Conservation (phyloP, 2,797 vertebrate species). For the Gambusia yucatana region DNA sequence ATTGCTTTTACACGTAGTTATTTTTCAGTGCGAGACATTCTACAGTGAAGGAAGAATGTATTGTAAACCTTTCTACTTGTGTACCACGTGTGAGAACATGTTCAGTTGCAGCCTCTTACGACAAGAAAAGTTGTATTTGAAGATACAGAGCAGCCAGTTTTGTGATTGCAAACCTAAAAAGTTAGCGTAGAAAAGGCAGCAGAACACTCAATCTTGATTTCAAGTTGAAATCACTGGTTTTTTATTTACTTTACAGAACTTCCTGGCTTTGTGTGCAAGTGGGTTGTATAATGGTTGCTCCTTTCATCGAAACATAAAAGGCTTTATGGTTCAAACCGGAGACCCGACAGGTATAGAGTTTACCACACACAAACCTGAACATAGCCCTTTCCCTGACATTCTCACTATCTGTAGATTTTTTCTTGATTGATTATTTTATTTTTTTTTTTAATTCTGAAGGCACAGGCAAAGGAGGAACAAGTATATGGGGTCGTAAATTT, state of each 20-base stretch:
- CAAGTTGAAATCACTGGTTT: background rate
- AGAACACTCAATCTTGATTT: background rate
- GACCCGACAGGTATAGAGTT: constrained; percentile 89
- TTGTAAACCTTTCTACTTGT: background rate
- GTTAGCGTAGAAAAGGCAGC: background rate
- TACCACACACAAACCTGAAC: background rate
- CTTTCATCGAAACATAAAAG: constrained; percentile 98
- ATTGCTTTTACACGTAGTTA: background rate
- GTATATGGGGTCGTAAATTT: constrained; percentile 97
- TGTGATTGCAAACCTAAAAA: background rate
- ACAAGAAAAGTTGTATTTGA: background rate
- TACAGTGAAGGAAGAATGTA: background rate
- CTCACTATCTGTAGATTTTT: background rate
- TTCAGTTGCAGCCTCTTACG: background rate
- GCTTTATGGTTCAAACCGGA: constrained; percentile 98
- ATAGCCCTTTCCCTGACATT: background rate
- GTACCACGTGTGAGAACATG: background rate
- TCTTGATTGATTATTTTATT: background rate
- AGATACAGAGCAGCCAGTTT: background rate
- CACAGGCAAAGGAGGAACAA: constrained; percentile 95
- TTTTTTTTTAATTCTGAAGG: constrained; percentile 72
- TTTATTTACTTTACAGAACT: constrained; percentile 84
- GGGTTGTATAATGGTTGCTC: constrained; percentile 92
- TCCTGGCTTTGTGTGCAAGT: constrained; percentile 92
- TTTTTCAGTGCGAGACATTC: background rate